phyloP scores from a whole-genome alignment of 2,113 vertebrate genomes.

The Gymnogyps californianus region DNA sequence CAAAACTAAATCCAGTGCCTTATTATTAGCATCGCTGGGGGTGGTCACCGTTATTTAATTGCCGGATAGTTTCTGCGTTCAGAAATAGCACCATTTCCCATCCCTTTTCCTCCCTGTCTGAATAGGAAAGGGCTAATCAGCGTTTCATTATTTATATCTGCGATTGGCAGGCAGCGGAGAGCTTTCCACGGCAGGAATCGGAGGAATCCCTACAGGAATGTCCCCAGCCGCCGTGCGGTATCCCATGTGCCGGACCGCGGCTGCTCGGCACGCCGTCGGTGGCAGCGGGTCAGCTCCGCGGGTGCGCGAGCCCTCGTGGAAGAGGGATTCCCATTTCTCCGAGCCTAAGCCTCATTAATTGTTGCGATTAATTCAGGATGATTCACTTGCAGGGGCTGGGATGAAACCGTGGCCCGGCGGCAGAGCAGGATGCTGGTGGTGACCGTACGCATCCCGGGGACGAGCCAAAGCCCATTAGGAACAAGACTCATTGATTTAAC shows the following conservation, averaged over 20 bases:
- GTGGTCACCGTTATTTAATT: background rate
- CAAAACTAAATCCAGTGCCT: fast-evolving
- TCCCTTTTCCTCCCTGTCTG: background rate
- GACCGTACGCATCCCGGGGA: fast-evolving
- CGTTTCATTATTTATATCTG: background rate
- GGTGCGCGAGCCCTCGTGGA: background rate
- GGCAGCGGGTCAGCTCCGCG: background rate
- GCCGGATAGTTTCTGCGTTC: background rate
- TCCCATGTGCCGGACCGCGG: fast-evolving
- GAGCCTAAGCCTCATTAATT: background rate
- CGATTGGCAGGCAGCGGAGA: background rate
- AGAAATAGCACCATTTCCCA: background rate
- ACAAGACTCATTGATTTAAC: background rate
- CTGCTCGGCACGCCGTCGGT: background rate
- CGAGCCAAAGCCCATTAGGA: background rate
- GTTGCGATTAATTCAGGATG: background rate
- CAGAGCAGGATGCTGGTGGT: background rate
- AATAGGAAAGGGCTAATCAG: background rate
- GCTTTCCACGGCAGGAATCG: background rate
- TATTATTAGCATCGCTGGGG: background rate
- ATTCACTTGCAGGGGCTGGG: slow-evolving; percentile 19
- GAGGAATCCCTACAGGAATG: slow-evolving; percentile 9
- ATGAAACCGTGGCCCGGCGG: background rate
- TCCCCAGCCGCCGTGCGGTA: background rate
- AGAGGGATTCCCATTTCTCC: background rate